Evolutionary conservation across 2,113 vertebrate genomes (phyloP), one percentile per base, ranked within the genome.

Genomic region (Megalops atlanticus): DNA sequence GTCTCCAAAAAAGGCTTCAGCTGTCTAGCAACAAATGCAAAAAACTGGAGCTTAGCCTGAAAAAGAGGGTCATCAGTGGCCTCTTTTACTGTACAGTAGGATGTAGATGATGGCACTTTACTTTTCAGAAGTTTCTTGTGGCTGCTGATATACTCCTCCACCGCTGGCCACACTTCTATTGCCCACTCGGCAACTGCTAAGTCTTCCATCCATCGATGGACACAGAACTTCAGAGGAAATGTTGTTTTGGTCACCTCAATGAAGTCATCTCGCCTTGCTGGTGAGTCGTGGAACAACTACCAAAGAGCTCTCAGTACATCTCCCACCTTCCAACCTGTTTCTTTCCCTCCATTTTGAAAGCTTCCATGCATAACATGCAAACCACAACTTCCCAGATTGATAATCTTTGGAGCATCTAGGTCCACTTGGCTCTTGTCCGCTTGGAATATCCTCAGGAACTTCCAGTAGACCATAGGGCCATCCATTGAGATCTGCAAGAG

Each of bases 221-320:
- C 69, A 83, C 82, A 83, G 49, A 83, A 74, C 33, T 75, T 74
- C 18, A 79, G 77, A 64, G 82, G 82, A 79, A 83, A 83, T 79
- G 45, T 74, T 79, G 76, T 79, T 79, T 78, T 74, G 47, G 77
- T 83, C 49, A 83, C 69, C 70, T 83, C 35, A 79, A 79, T 74
- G 82, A 68, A 79, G 71, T 79, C 80, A 69, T 69, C 52, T 45
- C 39, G 14, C 72, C 58, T 33, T 31, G 74, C 80, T 81, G 80
- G 80, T 69, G 54, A 40, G 39, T 77, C 80, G 69, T 69, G 80
- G 72, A 76, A 81, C 39, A 81, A 40, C 82, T 83, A 77, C 49
- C 77, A 79, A 58, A 79, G 69, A 43, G 77, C 82, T 74, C 74
- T 77, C 33, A 82, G 74, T 77, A 49, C 41, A 27, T 76, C 74